Percentiles rank a stretch among this genome's conserved stretches.
Evolutionary conservation across 2,113 vertebrate genomes (phyloP).

Genomic region (Anhinga rufa): DNA sequence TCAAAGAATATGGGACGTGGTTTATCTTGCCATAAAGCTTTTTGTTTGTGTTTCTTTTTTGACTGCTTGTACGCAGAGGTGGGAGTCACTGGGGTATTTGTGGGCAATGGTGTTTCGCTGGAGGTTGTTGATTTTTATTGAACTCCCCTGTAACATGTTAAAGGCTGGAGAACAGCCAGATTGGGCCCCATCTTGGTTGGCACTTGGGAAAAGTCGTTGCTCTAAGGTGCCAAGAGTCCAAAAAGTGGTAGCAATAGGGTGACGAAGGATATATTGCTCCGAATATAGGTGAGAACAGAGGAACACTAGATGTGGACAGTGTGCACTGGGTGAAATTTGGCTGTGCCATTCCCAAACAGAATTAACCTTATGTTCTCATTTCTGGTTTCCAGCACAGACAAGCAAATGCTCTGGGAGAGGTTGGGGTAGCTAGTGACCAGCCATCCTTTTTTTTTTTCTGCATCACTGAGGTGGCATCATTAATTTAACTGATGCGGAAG

Average conservation of each 20-base stretch:
- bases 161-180: not conserved
- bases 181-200: not conserved
- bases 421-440: not conserved
- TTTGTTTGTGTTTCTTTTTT: not conserved
- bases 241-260: not conserved
- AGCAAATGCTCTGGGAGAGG: not conserved
- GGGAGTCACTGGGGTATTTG: not conserved
- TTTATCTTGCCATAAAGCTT: not conserved
- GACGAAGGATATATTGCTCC: not conserved
- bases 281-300: not conserved
- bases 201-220: not conserved
- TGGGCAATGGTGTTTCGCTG: not conserved
- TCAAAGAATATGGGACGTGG: not conserved
- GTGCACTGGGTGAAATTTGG: not conserved
- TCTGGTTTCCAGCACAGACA: not conserved
- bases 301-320: no score
- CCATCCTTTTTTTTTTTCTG: not conserved
- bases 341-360: not conserved
- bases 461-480: not conserved
- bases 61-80: fast-evolving
- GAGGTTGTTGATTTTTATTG: not conserved
- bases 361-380: not conserved
- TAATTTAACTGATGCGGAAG: not conserved
- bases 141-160: not conserved
- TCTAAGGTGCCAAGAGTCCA: not conserved